Evolutionary conservation across 2,888 invertebrate species (phyloP), one percentile per base, ranked within the genome.

Genomic region (Acanthosoma haemorrhoidale): DNA sequence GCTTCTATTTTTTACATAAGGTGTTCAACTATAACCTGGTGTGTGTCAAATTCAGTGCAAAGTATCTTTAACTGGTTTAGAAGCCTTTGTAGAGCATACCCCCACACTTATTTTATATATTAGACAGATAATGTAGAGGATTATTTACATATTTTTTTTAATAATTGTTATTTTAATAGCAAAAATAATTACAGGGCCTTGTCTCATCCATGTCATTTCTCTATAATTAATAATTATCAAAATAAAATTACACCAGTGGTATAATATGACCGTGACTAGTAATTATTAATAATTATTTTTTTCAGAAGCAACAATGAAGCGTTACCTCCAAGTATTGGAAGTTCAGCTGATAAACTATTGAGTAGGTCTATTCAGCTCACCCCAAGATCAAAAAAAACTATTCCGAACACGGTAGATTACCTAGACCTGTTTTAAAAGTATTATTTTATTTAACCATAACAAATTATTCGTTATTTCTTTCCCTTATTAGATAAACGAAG

Each of bases 351-450:
- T 2, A 82, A 83, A 73, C 76, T 83, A 25, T 78, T 80, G 41
- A 72, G 74, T 31, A 72, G 76, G 31, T 72, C 74, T 4, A 67
- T 75, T 43, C 59, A 75, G 11, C 43, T 75, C 29, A 75, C 71
- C 13, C 73, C 75, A 11, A 72, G 73, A 32, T 41, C 75, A 5
- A 73, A 83, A 72, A 84, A 83, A 77, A 78, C 80, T 9, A 77
- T 83, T 70, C 83, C 83, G 2, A 82, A 81, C 72, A 83, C 84
- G 16, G 83, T 84, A 76, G 80, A 77, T 74, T 32, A 43, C 34
- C 9, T 15, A 32, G 18, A 9, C 6, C 43, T 5, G 21, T 43
- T 43, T 43, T 21, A 13, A 2, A 21, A 11, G n/a, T 57, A 3
- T 57, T 29, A 11, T n/a, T 31, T 31, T 16, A 2, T 29, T 1